phyloP scores from a whole-genome alignment of 53 echinoderm and acorn worm species.

The Henricia sp. region DNA sequence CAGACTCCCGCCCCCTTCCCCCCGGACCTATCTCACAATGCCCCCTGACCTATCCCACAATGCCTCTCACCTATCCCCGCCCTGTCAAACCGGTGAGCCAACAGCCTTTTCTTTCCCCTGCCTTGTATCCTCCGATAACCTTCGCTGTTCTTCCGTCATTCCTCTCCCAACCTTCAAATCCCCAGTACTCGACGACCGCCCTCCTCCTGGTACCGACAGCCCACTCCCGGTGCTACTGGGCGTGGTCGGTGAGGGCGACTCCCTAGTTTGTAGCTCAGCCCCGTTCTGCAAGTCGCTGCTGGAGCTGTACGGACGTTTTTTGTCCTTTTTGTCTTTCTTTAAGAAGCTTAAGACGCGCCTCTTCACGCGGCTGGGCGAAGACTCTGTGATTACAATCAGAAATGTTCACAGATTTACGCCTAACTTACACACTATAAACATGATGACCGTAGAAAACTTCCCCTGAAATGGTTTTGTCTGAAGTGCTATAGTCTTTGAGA shows the following conservation, averaged over 20 bases:
- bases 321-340: slow-evolving; percentile 57
- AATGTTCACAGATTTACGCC: no score
- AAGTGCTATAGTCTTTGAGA: no score
- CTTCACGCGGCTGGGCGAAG: slow-evolving; percentile 66
- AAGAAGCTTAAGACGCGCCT: slow-evolving; percentile 69
- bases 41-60: neutral
- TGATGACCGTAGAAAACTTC: no score
- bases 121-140: slow-evolving; percentile 41
- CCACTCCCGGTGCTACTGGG: slow-evolving; percentile 36
- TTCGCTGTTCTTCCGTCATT: slow-evolving; percentile 30
- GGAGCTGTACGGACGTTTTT: slow-evolving; percentile 52
- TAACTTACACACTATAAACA: no score
- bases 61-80: no score
- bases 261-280: slow-evolving; percentile 31
- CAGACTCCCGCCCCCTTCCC: neutral
- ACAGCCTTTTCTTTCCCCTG: slow-evolving; percentile 40
- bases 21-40: neutral
- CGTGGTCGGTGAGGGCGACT: slow-evolving; percentile 45
- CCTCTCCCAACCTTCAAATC: slow-evolving; percentile 12
- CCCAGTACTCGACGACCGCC: slow-evolving; percentile 58
- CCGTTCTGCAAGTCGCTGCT: slow-evolving; percentile 58
- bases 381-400: slow-evolving; percentile 28
- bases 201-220: slow-evolving; percentile 34
- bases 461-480: no score
- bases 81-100: slow-evolving; percentile 50